Evolutionary conservation across 1,140 invertebrate species (phyloP).

Genomic region (Cydia splendana): DNA sequence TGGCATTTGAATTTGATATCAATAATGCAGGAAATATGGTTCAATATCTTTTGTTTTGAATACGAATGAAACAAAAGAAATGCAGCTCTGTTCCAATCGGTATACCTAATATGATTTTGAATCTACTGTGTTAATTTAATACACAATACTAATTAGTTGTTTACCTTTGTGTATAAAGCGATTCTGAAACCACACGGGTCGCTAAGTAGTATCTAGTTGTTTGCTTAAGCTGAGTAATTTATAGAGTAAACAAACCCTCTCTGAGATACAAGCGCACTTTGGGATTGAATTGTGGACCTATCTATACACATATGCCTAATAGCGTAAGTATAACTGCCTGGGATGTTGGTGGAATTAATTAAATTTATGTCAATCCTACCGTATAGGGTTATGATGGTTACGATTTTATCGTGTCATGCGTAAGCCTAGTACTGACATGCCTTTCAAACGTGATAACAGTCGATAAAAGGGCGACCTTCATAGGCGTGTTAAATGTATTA

Average conservation of each 20-base stretch:
- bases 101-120: neutral
- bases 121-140: neutral
- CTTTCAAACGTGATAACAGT: too few relatives aligned
- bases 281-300: conserved; percentile 8
- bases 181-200: conserved; percentile 24
- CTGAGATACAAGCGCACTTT: conserved; percentile 17
- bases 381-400: neutral
- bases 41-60: too few relatives aligned
- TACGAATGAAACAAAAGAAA: too few relatives aligned
- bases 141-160: conserved; percentile 19
- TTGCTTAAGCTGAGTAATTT: conserved; percentile 20
- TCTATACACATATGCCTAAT: neutral
- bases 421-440: too few relatives aligned
- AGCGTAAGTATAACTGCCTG: neutral
- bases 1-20: too few relatives aligned
- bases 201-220: conserved; percentile 23
- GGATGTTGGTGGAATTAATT: neutral
- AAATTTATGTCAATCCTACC: neutral
- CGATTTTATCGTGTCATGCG: too few relatives aligned
- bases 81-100: too few relatives aligned
- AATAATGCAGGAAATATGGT: too few relatives aligned
- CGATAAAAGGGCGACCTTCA: too few relatives aligned
- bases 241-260: conserved; percentile 23
- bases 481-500: neutral
- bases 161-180: conserved; percentile 22